A percentile compares a stretch with the other conserved stretches of the same genome.
These are phyloP conservation scores for Ranitomeya variabilis DNA, from an alignment of 2,113 vertebrate genomes.

Conservation along the genomic window DNA sequence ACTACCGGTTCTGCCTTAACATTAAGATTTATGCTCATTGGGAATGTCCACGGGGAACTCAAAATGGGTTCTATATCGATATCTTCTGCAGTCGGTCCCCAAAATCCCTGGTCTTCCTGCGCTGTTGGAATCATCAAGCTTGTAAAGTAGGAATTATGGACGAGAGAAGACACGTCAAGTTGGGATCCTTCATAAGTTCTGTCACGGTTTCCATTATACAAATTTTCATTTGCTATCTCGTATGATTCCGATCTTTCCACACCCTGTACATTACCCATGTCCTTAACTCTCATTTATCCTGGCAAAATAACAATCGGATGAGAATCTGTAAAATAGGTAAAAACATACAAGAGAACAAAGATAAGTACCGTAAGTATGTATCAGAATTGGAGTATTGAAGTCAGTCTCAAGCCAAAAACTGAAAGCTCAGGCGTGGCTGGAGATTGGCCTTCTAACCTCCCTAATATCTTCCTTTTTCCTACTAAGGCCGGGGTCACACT, in stretches of 20 bases:
- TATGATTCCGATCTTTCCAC: constrained; percentile 22
- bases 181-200: constrained; percentile 34
- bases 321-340: neutral
- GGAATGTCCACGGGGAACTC: neutral
- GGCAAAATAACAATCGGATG: neutral
- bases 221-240: neutral
- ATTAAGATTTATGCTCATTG: neutral
- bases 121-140: neutral
- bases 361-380: neutral
- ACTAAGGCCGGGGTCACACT: too few species aligned
- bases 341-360: neutral
- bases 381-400: neutral
- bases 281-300: neutral
- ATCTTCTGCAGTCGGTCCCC: neutral
- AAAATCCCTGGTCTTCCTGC: neutral
- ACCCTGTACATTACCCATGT: constrained; percentile 56
- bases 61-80: too few species aligned
- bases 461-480: neutral
- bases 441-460: neutral
- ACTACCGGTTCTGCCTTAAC: neutral
- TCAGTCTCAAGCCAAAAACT: neutral
- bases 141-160: neutral
- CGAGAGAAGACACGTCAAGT: neutral
- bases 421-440: neutral
- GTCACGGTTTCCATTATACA: constrained; percentile 15